phyloP scores from a whole-genome alignment of 37 sponge, comb jelly and placozoan species.

The Spongilla lacustris region DNA sequence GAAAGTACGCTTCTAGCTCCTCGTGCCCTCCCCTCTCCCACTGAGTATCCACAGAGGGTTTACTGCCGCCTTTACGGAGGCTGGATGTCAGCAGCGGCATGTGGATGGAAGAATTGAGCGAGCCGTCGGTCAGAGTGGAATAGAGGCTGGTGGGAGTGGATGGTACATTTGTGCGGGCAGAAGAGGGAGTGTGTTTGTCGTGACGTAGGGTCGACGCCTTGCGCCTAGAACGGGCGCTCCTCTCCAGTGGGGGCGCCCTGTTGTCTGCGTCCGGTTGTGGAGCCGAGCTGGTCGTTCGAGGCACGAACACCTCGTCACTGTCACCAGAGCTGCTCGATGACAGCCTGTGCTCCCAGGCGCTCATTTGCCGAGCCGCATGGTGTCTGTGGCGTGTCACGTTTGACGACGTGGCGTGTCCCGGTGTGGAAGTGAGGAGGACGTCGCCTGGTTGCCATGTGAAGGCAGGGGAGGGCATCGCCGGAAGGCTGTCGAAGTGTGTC shows the following conservation, averaged over 20 bases:
- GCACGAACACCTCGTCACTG: neutral
- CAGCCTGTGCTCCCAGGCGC: neutral
- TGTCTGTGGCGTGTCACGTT: neutral
- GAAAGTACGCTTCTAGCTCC: slow-evolving; percentile 59
- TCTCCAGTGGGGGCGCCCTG: neutral
- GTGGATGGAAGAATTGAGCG: slow-evolving; percentile 5
- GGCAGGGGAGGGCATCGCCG: neutral
- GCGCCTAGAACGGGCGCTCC: neutral
- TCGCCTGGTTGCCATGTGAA: neutral
- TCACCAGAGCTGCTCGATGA: neutral
- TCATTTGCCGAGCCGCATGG: neutral
- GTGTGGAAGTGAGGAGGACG: neutral
- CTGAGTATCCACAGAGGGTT: slow-evolving; percentile 5
- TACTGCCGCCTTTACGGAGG: slow-evolving; percentile 54
- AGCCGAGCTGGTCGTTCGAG: neutral
- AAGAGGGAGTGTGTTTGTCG: neutral
- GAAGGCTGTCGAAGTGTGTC: neutral
- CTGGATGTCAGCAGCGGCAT: slow-evolving; percentile 42
- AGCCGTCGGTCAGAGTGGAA: neutral
- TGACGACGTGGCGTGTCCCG: neutral
- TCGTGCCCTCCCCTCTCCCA: slow-evolving; percentile 39
- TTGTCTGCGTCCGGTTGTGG: neutral
- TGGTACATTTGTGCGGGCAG: neutral
- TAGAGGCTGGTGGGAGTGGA: neutral
- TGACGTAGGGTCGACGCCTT: neutral